phyloP scores from a whole-genome alignment of 1,140 invertebrate genomes.

The Drosophila ohnishii region DNA sequence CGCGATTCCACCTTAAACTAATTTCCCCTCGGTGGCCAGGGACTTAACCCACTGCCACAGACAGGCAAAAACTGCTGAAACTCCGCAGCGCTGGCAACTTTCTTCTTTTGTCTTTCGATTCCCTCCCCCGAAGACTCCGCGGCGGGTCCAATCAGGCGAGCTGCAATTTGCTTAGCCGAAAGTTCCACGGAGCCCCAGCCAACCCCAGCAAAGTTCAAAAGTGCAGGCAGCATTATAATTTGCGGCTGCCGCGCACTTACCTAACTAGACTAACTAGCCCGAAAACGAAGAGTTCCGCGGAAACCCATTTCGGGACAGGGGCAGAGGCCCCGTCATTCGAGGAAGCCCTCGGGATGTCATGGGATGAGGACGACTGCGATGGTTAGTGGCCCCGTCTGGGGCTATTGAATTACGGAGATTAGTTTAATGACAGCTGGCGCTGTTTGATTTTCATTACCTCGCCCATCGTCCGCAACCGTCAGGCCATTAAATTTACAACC shows the following conservation, averaged over 20 bases:
- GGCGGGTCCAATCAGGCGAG: slow-evolving; percentile 61
- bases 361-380: slow-evolving; percentile 25
- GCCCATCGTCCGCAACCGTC: slow-evolving; percentile 38
- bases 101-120: slow-evolving; percentile 61
- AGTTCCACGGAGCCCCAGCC: slow-evolving; percentile 12
- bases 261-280: slow-evolving; percentile 59
- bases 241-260: slow-evolving; percentile 77
- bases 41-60: slow-evolving; percentile 52
- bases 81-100: slow-evolving; percentile 53
- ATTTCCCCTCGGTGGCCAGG: slow-evolving; percentile 19
- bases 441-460: slow-evolving; percentile 80
- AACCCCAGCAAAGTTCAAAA: slow-evolving; percentile 66
- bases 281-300: slow-evolving; percentile 22
- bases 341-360: slow-evolving; percentile 11
- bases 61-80: slow-evolving; percentile 46
- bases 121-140: slow-evolving; percentile 1
- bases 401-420: slow-evolving; percentile 80
- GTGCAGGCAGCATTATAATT: slow-evolving; percentile 79
- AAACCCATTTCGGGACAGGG: slow-evolving; percentile 55
- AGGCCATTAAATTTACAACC: slow-evolving; percentile 78
- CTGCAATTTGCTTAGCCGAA: slow-evolving; percentile 64
- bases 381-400: slow-evolving; percentile 42
- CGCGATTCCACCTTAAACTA: slow-evolving; percentile 21
- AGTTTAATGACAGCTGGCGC: slow-evolving; percentile 80
- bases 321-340: neutral